Base-by-base conservation (phyloP, 2,888 invertebrate species). In the Drosophila merina region DNA sequence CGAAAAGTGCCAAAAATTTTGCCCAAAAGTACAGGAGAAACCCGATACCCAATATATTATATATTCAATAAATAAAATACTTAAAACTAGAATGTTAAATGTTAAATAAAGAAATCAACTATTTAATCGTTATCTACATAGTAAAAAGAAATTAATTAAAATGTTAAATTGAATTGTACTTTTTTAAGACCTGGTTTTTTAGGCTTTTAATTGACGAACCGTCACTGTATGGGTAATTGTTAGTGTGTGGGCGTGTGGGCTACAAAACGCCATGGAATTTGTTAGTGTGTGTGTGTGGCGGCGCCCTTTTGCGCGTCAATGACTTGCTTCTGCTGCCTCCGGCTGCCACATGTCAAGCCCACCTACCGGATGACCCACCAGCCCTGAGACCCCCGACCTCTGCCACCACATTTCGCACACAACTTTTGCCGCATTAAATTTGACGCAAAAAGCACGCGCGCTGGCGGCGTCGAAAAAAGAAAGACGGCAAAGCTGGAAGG, bases 391-490 rank as follows among this genome's bases (percentile, higher is more conserved):
- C 30, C 30, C 9, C 42, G 20, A 28, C 8, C 2, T 8, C 48
- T 9, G 6, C 52, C 60, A 57, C 66, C 63, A 64, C 64, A 66
- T 40, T 66, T 62, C 64, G 66, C 68, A 68, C 68, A 81, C 70
- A 84, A 84, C 73, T 81, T 80, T 72, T 84, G 72, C 70, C 81
- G 77, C 79, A 75, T 72, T 72, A 72, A 72, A 72, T 72, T 72
- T 59, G 66, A 72, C 58, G 72, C 72, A 72, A 57, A 74, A 72
- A 74, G 68, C 57, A 72, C 67, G 72, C 60, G 73, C 60, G 54
- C 52, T 63, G 80, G 68, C 74, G 36, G 55, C 38, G 70, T 64
- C 59, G 57, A 66, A 64, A 25, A 36, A 50, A 10, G 50, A 50
- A 50, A 33, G 5, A 12, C 6, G 9, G 10, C 4, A 31, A n/a